Evolutionary conservation across 2,888 invertebrate species (phyloP), one percentile per base, ranked within the genome.

Genomic region (Callinectes sapidus): DNA sequence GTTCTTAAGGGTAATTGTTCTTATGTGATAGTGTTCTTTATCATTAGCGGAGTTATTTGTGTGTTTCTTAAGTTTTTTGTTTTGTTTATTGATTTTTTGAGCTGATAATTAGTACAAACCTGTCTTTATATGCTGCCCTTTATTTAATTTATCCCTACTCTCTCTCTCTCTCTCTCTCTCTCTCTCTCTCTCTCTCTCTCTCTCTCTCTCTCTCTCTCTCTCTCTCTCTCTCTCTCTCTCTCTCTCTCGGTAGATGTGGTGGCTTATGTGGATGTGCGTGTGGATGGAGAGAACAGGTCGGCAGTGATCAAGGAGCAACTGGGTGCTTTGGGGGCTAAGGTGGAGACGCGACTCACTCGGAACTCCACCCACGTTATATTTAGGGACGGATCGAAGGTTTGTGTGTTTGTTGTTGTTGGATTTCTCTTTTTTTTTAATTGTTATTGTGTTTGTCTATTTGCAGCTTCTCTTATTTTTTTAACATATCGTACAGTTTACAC

Each of bases 341-440:
- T 93, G 55, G 61, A 86, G 16, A 87, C 87, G 18, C 91, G 91
- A 55, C 87, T 94, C 18, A 93, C 89, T 32, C 61, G n/a, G 14
- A 91, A 91, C 48, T 91, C 92, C 55, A 93, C 94, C 0, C 94
- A 94, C 87, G 92, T 94, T n/a, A 91, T 94, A 23, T 94, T 94
- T 71, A 93, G 87, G 89, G 94, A 93, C n/a, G 94, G 94, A 0
- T 89, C 92, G 2, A 94, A 91, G 93, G 94, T 94, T 23, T 6
- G 88, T 66, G 42, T 66, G 28, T 18, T 55, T 48, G 54, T 55
- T 28, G 14, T 61, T 39, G 2, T 39, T 5, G 5, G 39, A 3
- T 39, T 39, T 39, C 39, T 39, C 2, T 2, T 39, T 39, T 2
- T 39, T n/a, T n/a, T n/a, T n/a, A n/a, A n/a, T n/a, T n/a, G 5